Evolutionary conservation across 2,888 invertebrate genomes (phyloP), one percentile per base, ranked within the genome.

Genomic region (Apodemia zela): DNA sequence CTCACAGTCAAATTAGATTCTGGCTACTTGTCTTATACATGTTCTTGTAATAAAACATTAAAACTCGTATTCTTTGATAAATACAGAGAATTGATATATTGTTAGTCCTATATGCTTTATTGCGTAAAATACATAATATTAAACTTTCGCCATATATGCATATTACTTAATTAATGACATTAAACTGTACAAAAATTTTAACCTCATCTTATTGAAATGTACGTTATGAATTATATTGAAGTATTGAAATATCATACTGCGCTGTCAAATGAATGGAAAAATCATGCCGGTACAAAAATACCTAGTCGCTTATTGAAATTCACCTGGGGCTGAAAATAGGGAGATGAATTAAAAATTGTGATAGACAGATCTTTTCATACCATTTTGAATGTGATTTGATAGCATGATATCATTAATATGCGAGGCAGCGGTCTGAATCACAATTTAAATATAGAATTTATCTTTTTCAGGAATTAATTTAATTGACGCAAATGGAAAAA

Each of bases 281-380:
- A 54, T 54, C 54, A 25, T 54, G 29, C 54, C 25, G 1, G 54
- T 54, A 54, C 15, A 54, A 54, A 54, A 54, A 54, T 54, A 54
- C 13, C 21, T 51, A 51, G 25, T 25, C 54, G 8, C 18, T 54
- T 54, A 54, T 54, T 54, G 54, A 54, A 45, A 54, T 29, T 54
- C 54, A 54, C 25, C 54, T 25, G 54, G 25, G 54, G 25, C 15
- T 54, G 21, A 29, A 54, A 54, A 54, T 54, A 54, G 54, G 54
- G 54, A 54, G 54, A 54, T 54, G 25, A 54, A 54, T 54, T 54
- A 54, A 54, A 54, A 54, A 54, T 25, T 15, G 54, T 25, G 54
- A 54, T 54, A 54, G 54, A 54, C 25, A 54, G 25, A 21, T 54
- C 54, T 25, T 54, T 54, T 54, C 54, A 54, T 54, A 54, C 25